Conservation (phyloP, 2,888 invertebrate species). For the Cyaniris semiargus region DNA sequence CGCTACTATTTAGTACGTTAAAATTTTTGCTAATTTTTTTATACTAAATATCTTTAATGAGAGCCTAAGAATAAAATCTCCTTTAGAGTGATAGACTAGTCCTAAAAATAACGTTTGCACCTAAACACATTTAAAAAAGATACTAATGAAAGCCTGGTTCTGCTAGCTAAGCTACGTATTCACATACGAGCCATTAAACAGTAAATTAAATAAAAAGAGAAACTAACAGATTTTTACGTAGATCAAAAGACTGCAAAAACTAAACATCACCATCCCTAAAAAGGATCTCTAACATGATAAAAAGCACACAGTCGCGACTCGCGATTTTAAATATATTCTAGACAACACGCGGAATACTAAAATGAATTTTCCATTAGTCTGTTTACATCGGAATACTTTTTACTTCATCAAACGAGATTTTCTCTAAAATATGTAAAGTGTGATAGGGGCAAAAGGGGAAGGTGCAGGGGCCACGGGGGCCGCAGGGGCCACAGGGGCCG, state of each 20-base stretch:
- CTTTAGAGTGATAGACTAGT: too few species aligned
- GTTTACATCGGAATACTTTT: constrained; percentile 73
- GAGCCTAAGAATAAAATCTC: too few species aligned
- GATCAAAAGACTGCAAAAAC: not conserved
- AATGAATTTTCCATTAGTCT: constrained; percentile 70
- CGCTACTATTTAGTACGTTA: too few species aligned
- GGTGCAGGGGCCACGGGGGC: constrained; percentile 41
- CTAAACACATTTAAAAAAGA: too few species aligned
- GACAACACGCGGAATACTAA: constrained; percentile 59
- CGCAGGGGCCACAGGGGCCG: constrained; percentile 42
- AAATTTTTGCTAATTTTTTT: too few species aligned
- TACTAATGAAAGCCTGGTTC: too few species aligned
- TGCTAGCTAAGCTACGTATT: too few species aligned
- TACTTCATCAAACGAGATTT: constrained; percentile 76
- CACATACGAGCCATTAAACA: too few species aligned
- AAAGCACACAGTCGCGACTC: not conserved
- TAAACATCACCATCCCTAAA: not conserved
- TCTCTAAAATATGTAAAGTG: constrained; percentile 75
- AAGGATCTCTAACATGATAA: not conserved
- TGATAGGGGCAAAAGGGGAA: constrained; percentile 14
- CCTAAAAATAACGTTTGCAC: too few species aligned
- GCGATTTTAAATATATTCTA: constrained; percentile 3
- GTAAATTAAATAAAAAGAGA: too few species aligned
- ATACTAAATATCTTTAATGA: too few species aligned
- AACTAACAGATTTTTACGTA: too few species aligned